Conservation (phyloP, 2,113 vertebrate genomes). For the Raja brachyura region DNA sequence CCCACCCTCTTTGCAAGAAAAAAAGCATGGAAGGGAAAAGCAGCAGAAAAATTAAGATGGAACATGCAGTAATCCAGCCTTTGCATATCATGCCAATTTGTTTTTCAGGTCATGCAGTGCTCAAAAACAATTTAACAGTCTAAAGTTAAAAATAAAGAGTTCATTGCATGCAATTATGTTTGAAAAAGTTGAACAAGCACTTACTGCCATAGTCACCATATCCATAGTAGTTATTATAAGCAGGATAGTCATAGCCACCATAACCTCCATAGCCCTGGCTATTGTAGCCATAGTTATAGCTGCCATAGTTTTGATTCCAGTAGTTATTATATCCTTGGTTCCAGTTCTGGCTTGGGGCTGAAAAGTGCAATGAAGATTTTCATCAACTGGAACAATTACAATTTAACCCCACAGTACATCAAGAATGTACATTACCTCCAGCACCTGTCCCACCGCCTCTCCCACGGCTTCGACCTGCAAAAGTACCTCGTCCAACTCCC, state of each 20-base stretch:
- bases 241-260: conserved; percentile 91
- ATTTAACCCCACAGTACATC: conserved; percentile 14
- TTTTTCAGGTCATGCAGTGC: conserved; percentile 18
- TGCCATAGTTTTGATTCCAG: conserved; percentile 96
- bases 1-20: conserved; percentile 36
- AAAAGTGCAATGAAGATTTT: conserved; percentile 44
- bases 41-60: conserved; percentile 36
- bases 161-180: conserved; percentile 22
- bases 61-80: conserved; percentile 36
- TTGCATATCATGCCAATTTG: conserved; percentile 36
- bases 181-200: conserved; percentile 48
- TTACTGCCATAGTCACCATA: conserved; percentile 97
- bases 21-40: conserved; percentile 31
- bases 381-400: background rate
- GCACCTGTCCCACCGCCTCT: conserved; percentile 55
- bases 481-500: conserved; percentile 87
- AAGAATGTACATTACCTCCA: conserved; percentile 50
- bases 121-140: conserved; percentile 22
- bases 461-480: conserved; percentile 75
- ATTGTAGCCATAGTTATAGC: conserved; percentile 87
- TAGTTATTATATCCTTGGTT: conserved; percentile 95
- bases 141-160: conserved; percentile 28
- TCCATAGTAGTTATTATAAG: conserved; percentile 98
- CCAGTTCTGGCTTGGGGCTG: conserved; percentile 91
- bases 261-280: conserved; percentile 95